Conservation (phyloP, 2,797 vertebrate species). For the Podargus strigoides region DNA sequence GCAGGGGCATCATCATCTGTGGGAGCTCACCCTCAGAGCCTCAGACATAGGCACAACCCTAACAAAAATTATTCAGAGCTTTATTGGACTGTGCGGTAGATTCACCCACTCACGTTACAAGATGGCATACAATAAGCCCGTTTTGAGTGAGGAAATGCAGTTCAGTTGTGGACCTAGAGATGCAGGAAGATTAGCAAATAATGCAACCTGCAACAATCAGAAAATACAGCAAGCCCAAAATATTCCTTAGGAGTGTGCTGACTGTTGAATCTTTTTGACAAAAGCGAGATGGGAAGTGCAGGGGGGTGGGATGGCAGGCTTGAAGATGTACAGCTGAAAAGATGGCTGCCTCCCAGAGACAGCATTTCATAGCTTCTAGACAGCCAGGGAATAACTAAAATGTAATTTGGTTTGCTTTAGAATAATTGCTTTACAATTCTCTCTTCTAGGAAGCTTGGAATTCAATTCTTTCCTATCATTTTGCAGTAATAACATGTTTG, state of each 20-base stretch:
- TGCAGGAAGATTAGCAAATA: background rate
- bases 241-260: background rate
- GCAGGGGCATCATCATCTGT: fast-evolving
- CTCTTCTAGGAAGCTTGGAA: background rate
- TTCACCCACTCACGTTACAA: fast-evolving
- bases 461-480: background rate
- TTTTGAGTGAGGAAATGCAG: background rate
- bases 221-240: background rate
- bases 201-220: background rate
- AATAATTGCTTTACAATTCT: background rate
- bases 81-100: fast-evolving
- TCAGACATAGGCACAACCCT: fast-evolving
- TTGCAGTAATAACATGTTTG: background rate
- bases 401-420: background rate
- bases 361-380: background rate
- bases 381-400: fast-evolving
- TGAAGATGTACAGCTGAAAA: background rate
- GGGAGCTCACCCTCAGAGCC: background rate
- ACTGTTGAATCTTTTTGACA: background rate
- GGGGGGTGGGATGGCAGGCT: background rate
- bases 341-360: background rate
- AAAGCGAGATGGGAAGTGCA: background rate
- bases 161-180: background rate
- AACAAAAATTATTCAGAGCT: background rate
- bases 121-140: fast-evolving